These are phyloP conservation scores for Labeo rohita DNA, from an alignment of 2,113 vertebrate species.

Conservation along the genomic window DNA sequence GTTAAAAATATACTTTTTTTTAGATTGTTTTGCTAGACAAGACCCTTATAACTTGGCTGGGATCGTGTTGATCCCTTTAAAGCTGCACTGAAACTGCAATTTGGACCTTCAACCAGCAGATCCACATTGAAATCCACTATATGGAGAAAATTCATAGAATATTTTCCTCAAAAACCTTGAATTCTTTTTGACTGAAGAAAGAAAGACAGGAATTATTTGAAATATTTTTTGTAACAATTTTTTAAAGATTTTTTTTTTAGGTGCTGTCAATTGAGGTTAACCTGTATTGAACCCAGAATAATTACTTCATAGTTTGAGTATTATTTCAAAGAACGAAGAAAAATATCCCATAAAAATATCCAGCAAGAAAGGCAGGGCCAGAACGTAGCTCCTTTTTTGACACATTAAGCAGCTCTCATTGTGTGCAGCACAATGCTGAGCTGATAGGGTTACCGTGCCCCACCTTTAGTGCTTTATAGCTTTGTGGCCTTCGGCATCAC, in stretches of 20 bases:
- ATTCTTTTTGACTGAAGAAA: too few species aligned
- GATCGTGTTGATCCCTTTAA: too few species aligned
- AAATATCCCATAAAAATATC: constrained; percentile 23
- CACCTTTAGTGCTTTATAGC: constrained; percentile 57
- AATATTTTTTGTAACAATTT: too few species aligned
- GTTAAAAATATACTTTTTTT: too few species aligned
- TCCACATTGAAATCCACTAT: too few species aligned
- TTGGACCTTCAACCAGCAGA: too few species aligned
- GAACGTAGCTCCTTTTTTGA: constrained; percentile 36
- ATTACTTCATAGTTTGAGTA: background rate
- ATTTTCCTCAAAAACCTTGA: too few species aligned
- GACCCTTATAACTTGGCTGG: too few species aligned
- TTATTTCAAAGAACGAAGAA: constrained; percentile 7
- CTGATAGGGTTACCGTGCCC: constrained; percentile 68
- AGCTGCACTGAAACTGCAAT: too few species aligned
- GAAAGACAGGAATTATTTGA: background rate
- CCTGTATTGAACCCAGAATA: background rate
- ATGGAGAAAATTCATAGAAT: too few species aligned
- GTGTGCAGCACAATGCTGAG: constrained; percentile 68
- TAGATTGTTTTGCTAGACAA: too few species aligned
- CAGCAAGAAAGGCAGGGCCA: constrained; percentile 34
- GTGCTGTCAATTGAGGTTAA: background rate
- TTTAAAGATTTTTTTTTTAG: too few species aligned
- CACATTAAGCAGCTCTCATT: constrained; percentile 67
- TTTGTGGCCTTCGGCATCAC: constrained; percentile 59